These are phyloP conservation scores for Microtus oregoni DNA, from an alignment of 2,113 vertebrate species.

Conservation along the genomic window DNA sequence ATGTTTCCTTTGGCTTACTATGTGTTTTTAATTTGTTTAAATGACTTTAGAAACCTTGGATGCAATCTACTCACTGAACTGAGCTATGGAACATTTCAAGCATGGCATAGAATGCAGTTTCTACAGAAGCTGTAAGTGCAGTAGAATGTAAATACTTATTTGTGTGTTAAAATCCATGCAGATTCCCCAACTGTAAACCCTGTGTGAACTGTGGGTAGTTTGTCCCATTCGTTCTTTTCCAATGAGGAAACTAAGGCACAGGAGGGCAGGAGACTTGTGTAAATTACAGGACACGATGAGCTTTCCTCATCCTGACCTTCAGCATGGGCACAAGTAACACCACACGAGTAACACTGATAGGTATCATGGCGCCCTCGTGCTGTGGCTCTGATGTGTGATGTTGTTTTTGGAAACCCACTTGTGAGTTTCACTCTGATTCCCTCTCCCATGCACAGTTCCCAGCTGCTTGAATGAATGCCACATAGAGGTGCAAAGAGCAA, in stretches of 20 bases:
- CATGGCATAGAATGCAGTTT: constrained; percentile 83
- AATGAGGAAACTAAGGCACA: constrained; percentile 52
- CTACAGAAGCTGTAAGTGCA: constrained; percentile 81
- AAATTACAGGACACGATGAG: not conserved
- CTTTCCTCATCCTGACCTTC: not conserved
- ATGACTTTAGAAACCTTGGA: not conserved
- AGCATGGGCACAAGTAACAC: not conserved
- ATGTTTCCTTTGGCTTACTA: not conserved
- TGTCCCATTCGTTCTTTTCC: not conserved
- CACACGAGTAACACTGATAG: not conserved
- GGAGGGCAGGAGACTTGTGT: not conserved
- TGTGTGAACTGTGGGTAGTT: not conserved
- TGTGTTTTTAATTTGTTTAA: not conserved
- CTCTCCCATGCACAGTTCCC: no score
- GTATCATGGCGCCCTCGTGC: not conserved
- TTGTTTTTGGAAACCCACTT: no score
- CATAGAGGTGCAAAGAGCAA: not conserved
- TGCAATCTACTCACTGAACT: constrained; percentile 75
- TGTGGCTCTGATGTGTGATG: no score
- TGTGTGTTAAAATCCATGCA: not conserved
- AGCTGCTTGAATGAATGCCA: no score
- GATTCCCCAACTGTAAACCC: not conserved
- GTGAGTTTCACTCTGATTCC: not conserved
- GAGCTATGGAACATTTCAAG: constrained; percentile 72
- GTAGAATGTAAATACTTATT: not conserved